phyloP scores from a whole-genome alignment of 2,888 invertebrate species.

The Neocrepidodera transversa region DNA sequence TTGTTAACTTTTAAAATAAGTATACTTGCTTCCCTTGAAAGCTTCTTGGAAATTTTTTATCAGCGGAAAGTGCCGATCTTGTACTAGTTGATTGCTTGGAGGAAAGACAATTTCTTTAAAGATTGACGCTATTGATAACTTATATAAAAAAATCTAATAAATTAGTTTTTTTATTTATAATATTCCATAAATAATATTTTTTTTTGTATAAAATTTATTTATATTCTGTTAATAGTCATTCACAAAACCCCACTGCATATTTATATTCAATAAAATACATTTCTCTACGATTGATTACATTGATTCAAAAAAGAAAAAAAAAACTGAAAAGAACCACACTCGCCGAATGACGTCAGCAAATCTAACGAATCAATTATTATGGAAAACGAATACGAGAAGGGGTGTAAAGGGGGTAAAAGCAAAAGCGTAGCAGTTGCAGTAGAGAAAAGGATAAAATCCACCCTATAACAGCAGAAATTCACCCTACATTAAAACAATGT shows the following conservation, averaged over 20 bases:
- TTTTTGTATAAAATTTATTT: no score
- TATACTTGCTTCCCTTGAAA: slow-evolving; percentile 43
- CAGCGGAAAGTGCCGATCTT: slow-evolving; percentile 22
- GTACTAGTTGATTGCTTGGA: slow-evolving; percentile 11
- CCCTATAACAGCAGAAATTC: slow-evolving; percentile 18
- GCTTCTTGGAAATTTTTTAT: slow-evolving; percentile 41
- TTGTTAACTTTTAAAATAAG: slow-evolving; percentile 51
- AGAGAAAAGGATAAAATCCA: slow-evolving; percentile 41
- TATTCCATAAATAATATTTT: no score
- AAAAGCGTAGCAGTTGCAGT: slow-evolving; percentile 36
- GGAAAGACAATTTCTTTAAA: neutral
- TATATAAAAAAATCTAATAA: neutral
- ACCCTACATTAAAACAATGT: slow-evolving; percentile 49
- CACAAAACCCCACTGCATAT: no score
- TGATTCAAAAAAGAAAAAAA: slow-evolving; percentile 15
- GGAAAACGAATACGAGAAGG: slow-evolving; percentile 31
- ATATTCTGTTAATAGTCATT: no score
- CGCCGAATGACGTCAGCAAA: slow-evolving; percentile 46
- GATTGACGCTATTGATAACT: neutral
- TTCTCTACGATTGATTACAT: neutral
- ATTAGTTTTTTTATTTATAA: no score
- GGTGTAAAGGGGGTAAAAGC: slow-evolving; percentile 29
- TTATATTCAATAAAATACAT: no score
- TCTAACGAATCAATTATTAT: slow-evolving; percentile 48
- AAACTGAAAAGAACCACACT: slow-evolving; percentile 20